A percentile compares a stretch with the other conserved stretches of the same genome.
Conservation (phyloP, 2,888 invertebrate species). For the Mythimna albipuncta region DNA sequence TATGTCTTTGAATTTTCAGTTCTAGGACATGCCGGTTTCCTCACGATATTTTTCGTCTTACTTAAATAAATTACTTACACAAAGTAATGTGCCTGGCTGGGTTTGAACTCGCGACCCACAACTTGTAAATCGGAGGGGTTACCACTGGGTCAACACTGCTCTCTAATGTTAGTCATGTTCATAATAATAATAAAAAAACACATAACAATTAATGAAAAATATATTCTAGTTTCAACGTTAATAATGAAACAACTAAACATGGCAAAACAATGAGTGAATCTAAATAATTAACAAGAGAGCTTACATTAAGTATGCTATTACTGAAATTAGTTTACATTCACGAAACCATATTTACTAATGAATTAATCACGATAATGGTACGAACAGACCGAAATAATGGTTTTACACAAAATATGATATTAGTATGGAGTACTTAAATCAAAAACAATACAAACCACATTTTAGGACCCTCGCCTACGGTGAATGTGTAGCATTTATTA, state of each 20-base stretch:
- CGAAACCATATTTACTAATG: background rate
- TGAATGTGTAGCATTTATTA: too few species aligned
- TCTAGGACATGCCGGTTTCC: too few species aligned
- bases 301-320: constrained; percentile 19
- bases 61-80: too few species aligned
- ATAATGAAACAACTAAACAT: background rate
- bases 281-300: constrained; percentile 24
- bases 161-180: too few species aligned
- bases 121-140: too few species aligned
- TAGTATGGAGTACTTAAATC: constrained; percentile 34
- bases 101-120: too few species aligned
- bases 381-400: constrained; percentile 17
- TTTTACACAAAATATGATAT: constrained; percentile 33
- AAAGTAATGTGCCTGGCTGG: too few species aligned
- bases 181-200: background rate
- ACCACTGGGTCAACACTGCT: too few species aligned
- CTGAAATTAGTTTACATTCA: constrained; percentile 11
- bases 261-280: constrained; percentile 4
- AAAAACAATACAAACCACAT: constrained; percentile 43
- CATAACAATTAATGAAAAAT: background rate
- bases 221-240: too few species aligned
- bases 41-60: too few species aligned
- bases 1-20: too few species aligned
- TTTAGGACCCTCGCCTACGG: background rate
- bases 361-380: constrained; percentile 25